Conservation (phyloP, 2,888 invertebrate genomes). For the Caenorhabditis wallacei region DNA sequence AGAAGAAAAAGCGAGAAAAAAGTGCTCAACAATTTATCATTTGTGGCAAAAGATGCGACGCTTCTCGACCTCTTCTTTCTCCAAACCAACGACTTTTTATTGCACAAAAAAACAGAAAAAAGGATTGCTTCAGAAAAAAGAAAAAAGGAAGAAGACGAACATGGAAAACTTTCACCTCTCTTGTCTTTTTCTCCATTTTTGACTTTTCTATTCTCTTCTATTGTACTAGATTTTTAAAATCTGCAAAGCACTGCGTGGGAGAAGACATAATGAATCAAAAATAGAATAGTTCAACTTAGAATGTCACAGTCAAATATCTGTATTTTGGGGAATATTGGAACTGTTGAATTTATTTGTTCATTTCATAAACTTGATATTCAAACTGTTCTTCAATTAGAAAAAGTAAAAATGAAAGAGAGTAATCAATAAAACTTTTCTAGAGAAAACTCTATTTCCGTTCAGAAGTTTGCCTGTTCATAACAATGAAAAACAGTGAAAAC, state of each 20-base stretch:
- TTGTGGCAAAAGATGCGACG: slow-evolving; percentile 59
- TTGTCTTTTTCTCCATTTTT: slow-evolving; percentile 27
- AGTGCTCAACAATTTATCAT: slow-evolving; percentile 63
- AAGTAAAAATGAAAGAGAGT: no score
- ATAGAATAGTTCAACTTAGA: no score
- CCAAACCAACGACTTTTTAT: slow-evolving; percentile 51
- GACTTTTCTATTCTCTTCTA: slow-evolving; percentile 16
- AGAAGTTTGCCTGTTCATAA: neutral
- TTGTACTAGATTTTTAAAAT: slow-evolving; percentile 23
- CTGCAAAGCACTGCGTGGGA: slow-evolving; percentile 14
- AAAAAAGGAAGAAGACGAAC: slow-evolving; percentile 14
- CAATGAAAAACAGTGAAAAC: neutral
- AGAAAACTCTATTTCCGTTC: neutral
- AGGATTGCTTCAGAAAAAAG: slow-evolving; percentile 13
- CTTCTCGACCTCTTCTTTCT: slow-evolving; percentile 48
- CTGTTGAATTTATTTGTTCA: no score
- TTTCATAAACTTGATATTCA: no score
- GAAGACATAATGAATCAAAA: neutral
- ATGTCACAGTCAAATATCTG: no score
- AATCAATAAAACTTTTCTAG: no score
- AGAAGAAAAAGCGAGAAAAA: slow-evolving; percentile 33
- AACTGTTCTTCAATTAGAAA: no score
- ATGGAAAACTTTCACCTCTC: slow-evolving; percentile 36
- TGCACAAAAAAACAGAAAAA: slow-evolving; percentile 44
- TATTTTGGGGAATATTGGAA: no score